phyloP scores from a whole-genome alignment of 2,113 vertebrate species.

The Balaenoptera acutorostrata region DNA sequence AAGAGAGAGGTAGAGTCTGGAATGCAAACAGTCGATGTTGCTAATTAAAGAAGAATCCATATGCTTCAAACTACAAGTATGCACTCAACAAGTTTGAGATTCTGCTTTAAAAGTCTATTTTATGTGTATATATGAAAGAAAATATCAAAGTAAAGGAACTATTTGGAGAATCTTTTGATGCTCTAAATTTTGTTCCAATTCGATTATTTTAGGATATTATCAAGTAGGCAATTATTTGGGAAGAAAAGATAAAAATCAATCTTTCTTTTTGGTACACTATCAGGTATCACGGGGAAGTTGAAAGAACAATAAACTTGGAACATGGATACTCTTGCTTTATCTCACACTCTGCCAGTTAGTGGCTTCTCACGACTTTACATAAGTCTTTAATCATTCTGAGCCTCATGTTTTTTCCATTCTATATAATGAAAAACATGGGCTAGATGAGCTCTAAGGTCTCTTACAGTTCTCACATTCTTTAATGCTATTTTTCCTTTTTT shows the following conservation, averaged over 20 bases:
- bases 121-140: not conserved
- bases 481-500: not conserved
- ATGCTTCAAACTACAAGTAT: not conserved
- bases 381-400: not conserved
- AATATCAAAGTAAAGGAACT: not conserved
- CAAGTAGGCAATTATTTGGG: not conserved
- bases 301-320: not conserved
- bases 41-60: not conserved
- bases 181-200: not conserved
- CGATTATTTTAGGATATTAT: not conserved
- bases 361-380: not conserved
- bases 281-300: not conserved
- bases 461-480: not conserved
- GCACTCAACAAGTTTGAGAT: not conserved
- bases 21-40: not conserved
- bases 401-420: not conserved
- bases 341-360: not conserved
- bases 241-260: not conserved
- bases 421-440: not conserved
- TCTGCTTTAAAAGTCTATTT: not conserved
- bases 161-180: not conserved
- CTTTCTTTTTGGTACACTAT: not conserved
- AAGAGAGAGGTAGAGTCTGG: not conserved
- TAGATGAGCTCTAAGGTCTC: not conserved
- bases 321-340: not conserved